Conservation (phyloP, 2,888 invertebrate genomes). For the Dorcus parallelipipedus region DNA sequence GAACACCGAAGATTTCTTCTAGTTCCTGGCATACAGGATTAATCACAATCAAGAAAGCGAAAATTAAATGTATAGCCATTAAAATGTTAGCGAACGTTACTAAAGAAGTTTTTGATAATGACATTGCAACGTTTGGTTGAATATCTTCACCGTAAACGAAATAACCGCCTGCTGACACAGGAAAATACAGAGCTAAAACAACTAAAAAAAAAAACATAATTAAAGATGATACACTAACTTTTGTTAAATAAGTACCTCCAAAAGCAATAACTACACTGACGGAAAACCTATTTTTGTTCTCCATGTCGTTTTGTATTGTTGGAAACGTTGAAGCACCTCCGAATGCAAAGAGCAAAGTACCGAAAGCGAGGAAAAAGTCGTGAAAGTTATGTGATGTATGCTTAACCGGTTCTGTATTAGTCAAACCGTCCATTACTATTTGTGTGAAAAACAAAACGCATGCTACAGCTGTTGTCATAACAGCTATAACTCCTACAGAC, state of each 20-base stretch:
- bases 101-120: slow-evolving; percentile 54
- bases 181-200: slow-evolving; percentile 56
- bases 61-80: slow-evolving; percentile 62
- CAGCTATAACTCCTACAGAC: slow-evolving; percentile 61
- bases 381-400: slow-evolving; percentile 57
- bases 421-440: slow-evolving; percentile 55
- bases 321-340: slow-evolving; percentile 75
- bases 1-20: slow-evolving; percentile 62
- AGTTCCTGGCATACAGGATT: slow-evolving; percentile 70
- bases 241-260: slow-evolving; percentile 46
- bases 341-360: slow-evolving; percentile 68
- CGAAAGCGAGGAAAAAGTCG: slow-evolving; percentile 67
- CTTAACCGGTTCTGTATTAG: slow-evolving; percentile 45
- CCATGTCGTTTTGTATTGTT: slow-evolving; percentile 77
- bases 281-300: slow-evolving; percentile 62
- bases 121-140: slow-evolving; percentile 58
- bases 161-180: slow-evolving; percentile 61
- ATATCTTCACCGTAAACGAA: slow-evolving; percentile 61
- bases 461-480: slow-evolving; percentile 59
- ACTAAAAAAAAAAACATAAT: slow-evolving; percentile 44
- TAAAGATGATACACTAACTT: neutral
- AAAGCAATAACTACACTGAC: slow-evolving; percentile 61
- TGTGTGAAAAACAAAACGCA: slow-evolving; percentile 62
- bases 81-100: slow-evolving; percentile 59
- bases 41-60: slow-evolving; percentile 66